Conservation (phyloP, 2,888 invertebrate genomes). For the Horisme vitalbata region DNA sequence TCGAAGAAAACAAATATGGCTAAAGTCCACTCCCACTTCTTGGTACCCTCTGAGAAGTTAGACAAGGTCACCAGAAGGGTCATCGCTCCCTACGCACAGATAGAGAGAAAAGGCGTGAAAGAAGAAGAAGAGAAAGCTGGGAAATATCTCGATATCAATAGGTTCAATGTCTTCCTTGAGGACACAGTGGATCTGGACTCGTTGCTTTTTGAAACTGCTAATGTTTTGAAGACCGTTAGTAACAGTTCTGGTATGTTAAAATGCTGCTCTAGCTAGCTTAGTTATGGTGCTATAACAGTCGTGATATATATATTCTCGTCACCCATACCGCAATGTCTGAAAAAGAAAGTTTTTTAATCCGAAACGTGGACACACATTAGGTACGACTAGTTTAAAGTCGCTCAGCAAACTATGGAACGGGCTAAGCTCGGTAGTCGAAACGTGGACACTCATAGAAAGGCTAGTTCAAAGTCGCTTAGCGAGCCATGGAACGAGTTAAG, state of each 20-base stretch:
- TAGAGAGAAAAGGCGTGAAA: slow-evolving; percentile 66
- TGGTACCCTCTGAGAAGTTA: slow-evolving; percentile 69
- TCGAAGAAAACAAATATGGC: slow-evolving; percentile 30
- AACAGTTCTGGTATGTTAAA: slow-evolving; percentile 78
- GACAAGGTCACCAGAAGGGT: slow-evolving; percentile 82
- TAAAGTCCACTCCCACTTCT: slow-evolving; percentile 66
- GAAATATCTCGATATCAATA: slow-evolving; percentile 67
- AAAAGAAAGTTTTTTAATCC: too few relatives aligned
- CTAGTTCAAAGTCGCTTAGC: too few relatives aligned
- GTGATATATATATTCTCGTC: too few relatives aligned
- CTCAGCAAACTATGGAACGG: too few relatives aligned
- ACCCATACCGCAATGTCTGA: too few relatives aligned
- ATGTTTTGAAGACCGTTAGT: slow-evolving; percentile 80
- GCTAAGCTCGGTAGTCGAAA: too few relatives aligned
- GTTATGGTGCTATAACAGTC: too few relatives aligned
- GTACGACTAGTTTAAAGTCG: too few relatives aligned
- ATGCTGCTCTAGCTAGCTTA: too few relatives aligned
- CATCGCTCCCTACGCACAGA: slow-evolving; percentile 82
- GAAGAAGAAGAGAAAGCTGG: slow-evolving; percentile 59
- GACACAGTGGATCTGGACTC: slow-evolving; percentile 82
- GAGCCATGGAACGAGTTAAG: too few relatives aligned
- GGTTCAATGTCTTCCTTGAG: slow-evolving; percentile 77
- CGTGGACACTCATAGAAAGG: too few relatives aligned
- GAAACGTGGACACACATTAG: too few relatives aligned
- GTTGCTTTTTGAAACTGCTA: slow-evolving; percentile 81